Evolutionary conservation across 1,140 invertebrate species (phyloP), one percentile per base, ranked within the genome.

Genomic region (Lasaia peninsularis): DNA sequence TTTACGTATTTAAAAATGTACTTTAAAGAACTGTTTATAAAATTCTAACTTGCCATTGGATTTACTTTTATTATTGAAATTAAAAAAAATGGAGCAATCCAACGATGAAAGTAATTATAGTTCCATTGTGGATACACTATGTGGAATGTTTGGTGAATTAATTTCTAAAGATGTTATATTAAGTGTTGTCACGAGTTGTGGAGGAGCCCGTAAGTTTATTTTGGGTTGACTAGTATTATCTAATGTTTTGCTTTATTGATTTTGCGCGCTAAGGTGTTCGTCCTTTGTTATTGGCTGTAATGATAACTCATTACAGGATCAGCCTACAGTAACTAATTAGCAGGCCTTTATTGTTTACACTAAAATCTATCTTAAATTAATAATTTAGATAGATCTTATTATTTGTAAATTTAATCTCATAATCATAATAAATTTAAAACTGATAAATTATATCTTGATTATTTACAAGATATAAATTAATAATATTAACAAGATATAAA

Each of bases 161-260:
- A 37, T 83, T 35, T 72, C 40, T 59, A 66, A 60, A 67, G 80
- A 87, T 56, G 71, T 72, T 7, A 73, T 83, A 33, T 56, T 60
- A 44, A 56, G 71, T 32, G 63, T 87, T 21, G 71, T 80, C 11
- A 77, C 80, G 56, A 76, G 67, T 60, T 87, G 69, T 56, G 69
- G 60, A 8, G 81, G 80, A 18, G 73, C 85, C 61, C 52, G 84
- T 87, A 71, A 87, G 84, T 86, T 62, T 12, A 54, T 54, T 52
- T 14, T 28, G 24, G 24, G 24, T 28, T 28, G 24, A 28, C 24
- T 7, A 28, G 24, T 28, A 7, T 28, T 28, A 28, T 28, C 24
- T 28, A 28, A 28, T 28, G 24, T 28, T 28, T 28, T 20, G 40
- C 16, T 34, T 56, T 56, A 50, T 57, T 57, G 56, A 50, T 57